Evolutionary conservation across 1,140 invertebrate genomes (phyloP), one percentile per base, ranked within the genome.

Genomic region (Trachymyrmex septentrionalis): DNA sequence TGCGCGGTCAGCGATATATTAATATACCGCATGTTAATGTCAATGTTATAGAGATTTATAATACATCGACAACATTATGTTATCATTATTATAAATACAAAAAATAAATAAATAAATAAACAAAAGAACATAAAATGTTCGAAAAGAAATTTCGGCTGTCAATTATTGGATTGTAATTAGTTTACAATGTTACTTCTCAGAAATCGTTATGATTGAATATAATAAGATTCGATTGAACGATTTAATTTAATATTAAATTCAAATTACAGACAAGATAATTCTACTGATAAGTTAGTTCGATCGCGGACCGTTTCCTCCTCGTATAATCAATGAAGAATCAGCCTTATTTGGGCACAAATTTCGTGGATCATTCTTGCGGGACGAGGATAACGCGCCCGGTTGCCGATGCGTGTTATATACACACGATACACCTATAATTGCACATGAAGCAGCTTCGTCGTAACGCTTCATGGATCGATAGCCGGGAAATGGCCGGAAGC

Each of bases 401-500:
- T 69, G 27, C 12, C 34, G 44, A 50, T 55, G 44, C 66, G 66
- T 82, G n/a, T 64, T 59, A 53, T 82, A 88, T 77, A 87, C 86
- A 92, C 88, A 92, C 91, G 92, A 93, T 94, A 94, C 92, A 93
- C 90, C 92, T 93, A 94, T 95, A 94, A 95, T 95, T 94, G 93
- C 93, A 94, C 93, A 90, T 93, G 92, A 92, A 92, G 91, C 89
- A 93, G 91, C 92, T 84, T 92, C 90, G 93, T 92, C 92, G 93
- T 94, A 94, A 94, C 94, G 93, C 93, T 93, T 95, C 91, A 93
- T 92, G 93, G 94, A 95, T 95, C 94, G 94, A 95, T 95, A 95
- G 93, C 91, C 93, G 90, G 94, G 92, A 95, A 95, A 95, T 95
- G 94, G 94, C 94, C 94, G 94, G 94, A 95, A 95, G 94, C 94